Base-by-base conservation (phyloP, 2,797 vertebrate genomes). In the Alcedo atthis region DNA sequence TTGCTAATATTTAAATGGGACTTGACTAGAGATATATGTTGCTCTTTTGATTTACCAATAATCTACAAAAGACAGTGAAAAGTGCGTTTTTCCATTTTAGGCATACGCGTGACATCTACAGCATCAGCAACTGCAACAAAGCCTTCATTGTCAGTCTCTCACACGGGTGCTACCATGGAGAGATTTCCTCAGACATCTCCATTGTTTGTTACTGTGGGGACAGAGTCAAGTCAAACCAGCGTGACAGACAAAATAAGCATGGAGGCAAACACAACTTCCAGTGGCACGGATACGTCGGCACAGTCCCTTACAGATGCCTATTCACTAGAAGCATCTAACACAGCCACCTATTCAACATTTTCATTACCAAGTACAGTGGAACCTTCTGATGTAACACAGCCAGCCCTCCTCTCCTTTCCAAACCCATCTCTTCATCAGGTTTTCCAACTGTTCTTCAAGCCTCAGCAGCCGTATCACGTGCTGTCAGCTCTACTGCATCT, bases 31-130 rank as follows among this genome's bases (percentile, higher is more conserved):
- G 40, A 57, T 17, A 51, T 24, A 61, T 80, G 57, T 84, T 92
- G 30, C 20, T 87, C 3, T 70, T 86, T 87, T 81, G 33, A 35
- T 88, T 71, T 78, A 53, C 5, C 32, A n/a, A 9, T 89, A 77
- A 54, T 32, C 8, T 11, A n/a, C 68, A 28, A 89, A 74, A 55
- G n/a, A 62, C 28, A 84, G 14, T 82, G 61, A 93, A 92, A 85
- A 9, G 25, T 80, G 28, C 64, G 3, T 92, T 66, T 81, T 93
- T 81, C 92, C 35, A 69, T 97, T 93, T 58, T 76, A 98, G 98
- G 98, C 37, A 94, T 98, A 81, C 95, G 93, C 82, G 83, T 97
- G 92, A 93, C 94, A 86, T 76, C 97, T 61, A 93, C 94, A 66
- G 97, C 97, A 80, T 77, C 95, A 68, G 59, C 88, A 82, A 32